Evolutionary conservation across 2,113 vertebrate species (phyloP).

Genomic region (Sciurus niger): DNA sequence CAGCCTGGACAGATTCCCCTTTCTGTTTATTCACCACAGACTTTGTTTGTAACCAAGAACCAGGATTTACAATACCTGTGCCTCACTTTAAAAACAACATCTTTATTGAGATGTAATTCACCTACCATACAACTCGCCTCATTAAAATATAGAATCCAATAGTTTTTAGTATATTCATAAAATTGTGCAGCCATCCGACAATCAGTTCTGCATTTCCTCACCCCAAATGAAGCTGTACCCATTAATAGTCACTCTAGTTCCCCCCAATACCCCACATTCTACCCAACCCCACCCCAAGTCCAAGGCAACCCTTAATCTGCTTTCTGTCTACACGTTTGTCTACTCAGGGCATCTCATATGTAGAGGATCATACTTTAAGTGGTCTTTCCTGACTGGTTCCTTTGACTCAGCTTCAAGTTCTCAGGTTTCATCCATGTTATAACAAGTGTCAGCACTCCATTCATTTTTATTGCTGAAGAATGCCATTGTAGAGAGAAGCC

Average conservation of each 20-base stretch:
- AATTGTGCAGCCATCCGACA: not conserved
- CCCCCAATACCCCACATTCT: not conserved
- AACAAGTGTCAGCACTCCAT: not conserved
- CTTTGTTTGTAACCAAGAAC: not conserved
- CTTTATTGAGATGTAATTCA: not conserved
- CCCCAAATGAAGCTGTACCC: not conserved
- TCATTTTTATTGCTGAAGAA: not conserved
- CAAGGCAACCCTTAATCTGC: not conserved
- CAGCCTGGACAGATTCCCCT: not conserved
- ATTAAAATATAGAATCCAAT: not conserved
- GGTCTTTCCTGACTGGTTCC: not conserved
- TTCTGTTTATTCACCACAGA: not conserved
- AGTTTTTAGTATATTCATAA: not conserved
- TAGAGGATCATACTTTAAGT: not conserved
- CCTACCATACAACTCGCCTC: not conserved
- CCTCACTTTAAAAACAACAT: not conserved
- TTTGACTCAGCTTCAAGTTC: not conserved
- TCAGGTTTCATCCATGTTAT: not conserved
- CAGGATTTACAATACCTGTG: not conserved
- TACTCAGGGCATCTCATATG: not conserved
- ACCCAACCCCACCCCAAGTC: not conserved
- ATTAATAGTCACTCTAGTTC: not conserved
- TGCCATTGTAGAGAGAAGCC: not conserved
- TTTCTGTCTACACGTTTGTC: not conserved
- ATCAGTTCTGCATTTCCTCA: not conserved